Evolutionary conservation across 2,888 invertebrate genomes (phyloP), one percentile per base, ranked within the genome.

Genomic region (Drosophila antonietae): DNA sequence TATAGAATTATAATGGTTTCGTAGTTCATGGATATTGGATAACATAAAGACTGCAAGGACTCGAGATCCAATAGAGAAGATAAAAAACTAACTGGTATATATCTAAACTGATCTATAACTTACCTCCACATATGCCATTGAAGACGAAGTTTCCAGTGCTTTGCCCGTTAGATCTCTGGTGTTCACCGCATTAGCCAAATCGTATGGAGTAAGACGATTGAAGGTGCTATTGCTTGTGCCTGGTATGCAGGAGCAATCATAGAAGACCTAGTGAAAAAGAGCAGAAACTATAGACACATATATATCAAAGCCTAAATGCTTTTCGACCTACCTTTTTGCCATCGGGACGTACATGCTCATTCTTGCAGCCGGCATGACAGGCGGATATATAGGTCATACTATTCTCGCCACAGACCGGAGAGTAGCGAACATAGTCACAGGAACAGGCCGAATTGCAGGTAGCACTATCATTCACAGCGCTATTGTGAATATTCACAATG

Each of bases 281-380:
- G 6, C 1, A 37, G 1, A 14, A 15, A 14, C 55, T 44, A 23
- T 44, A 44, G 8, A 8, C 15, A 46, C 6, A 23, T 3, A 28
- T 28, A 23, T 33, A 18, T 9, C n/a, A n/a, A n/a, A 6, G 12
- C 6, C 1, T 18, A 7, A 7, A 7, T 10, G 12, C n/a, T 20
- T 2, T 20, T n/a, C n/a, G 18, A 2, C 73, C 68, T 51, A 94
- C 93, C 92, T 93, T 94, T 35, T 92, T 91, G 39, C 94, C 94
- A 75, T 93, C 93, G 5, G 84, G 35, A 0, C 89, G 88, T 12
- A 90, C 88, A 46, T 92, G 89, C 73, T 93, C 92, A 31, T 92
- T 91, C 57, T 92, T 94, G 89, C 96, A 97, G 7, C 97, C 97
- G 23, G 97, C 97, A 90, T 96, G 96, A 89, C 97, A 97, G 7